These are phyloP conservation scores for Euwallacea fornicatus DNA, from an alignment of 1,140 invertebrate species.

Conservation along the genomic window DNA sequence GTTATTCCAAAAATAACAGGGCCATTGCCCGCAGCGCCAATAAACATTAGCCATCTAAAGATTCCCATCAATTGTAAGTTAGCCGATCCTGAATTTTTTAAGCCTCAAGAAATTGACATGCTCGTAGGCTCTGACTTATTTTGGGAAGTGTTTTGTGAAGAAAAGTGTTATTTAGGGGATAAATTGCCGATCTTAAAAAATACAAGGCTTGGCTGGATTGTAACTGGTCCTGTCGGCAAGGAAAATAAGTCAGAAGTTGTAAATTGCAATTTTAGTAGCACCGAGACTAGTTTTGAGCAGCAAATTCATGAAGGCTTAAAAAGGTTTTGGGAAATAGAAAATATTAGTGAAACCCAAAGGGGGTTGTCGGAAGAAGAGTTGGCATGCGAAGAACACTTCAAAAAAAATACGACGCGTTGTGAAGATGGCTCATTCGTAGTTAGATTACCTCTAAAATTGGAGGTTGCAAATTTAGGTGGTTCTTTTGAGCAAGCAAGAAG, in stretches of 20 bases:
- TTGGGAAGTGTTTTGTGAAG: conserved; percentile 1
- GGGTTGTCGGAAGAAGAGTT: background rate
- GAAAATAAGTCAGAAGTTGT: background rate
- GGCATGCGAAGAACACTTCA: conserved; percentile 8
- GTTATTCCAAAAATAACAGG: no score
- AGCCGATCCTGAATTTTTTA: conserved; percentile 1
- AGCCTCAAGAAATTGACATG: background rate
- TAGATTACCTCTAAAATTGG: conserved; percentile 24
- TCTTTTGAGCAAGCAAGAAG: conserved; percentile 25
- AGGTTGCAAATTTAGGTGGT: conserved; percentile 18
- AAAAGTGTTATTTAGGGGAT: background rate
- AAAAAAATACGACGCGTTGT: conserved; percentile 1
- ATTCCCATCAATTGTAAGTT: background rate
- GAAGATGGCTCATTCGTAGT: conserved; percentile 23
- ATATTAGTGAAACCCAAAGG: background rate
- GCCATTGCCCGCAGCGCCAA: background rate
- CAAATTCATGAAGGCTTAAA: background rate
- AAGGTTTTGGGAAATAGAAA: conserved; percentile 24
- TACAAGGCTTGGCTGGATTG: conserved; percentile 9
- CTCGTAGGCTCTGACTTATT: conserved; percentile 1
- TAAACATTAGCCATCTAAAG: background rate
- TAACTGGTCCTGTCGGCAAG: background rate
- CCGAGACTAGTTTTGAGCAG: background rate
- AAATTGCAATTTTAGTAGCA: background rate
- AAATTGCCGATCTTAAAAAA: background rate